A percentile compares a stretch with the other conserved stretches of the same genome.
phyloP scores from a whole-genome alignment of 2,888 invertebrate species.

The Drosophila kokeensis region DNA sequence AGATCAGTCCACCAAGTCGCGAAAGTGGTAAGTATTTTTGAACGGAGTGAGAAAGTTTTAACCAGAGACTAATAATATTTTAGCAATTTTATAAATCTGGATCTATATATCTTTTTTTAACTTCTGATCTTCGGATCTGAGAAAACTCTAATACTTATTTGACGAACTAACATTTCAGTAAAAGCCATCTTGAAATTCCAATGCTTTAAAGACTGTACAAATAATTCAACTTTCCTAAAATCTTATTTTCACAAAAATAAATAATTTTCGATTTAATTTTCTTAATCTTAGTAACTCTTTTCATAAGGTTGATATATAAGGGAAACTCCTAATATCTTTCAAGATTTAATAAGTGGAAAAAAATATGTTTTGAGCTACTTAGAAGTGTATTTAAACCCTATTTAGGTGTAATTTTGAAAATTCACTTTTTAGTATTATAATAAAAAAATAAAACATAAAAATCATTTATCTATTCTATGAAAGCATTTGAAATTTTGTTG shows the following conservation, averaged over 20 bases:
- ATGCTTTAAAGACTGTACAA: not conserved
- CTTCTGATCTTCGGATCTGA: too few relatives aligned
- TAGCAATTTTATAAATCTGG: not conserved
- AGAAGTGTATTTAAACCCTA: not conserved
- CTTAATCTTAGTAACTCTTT: not conserved
- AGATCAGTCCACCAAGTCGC: slow-evolving; percentile 51
- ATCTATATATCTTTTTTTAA: not conserved
- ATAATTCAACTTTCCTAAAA: not conserved
- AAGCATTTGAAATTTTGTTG: not conserved
- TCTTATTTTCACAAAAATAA: not conserved
- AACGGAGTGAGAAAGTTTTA: not conserved
- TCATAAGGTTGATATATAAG: not conserved
- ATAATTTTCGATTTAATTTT: not conserved
- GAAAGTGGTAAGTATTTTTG: slow-evolving; percentile 56
- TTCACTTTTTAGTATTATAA: not conserved
- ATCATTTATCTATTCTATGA: not conserved
- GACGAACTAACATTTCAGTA: not conserved
- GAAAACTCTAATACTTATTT: not conserved
- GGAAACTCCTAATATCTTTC: not conserved
- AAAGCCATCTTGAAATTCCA: not conserved
- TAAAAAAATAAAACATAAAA: not conserved
- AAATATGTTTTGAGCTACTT: not conserved
- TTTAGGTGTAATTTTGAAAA: not conserved
- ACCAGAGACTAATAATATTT: not conserved
- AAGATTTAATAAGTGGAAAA: not conserved